phyloP scores from a whole-genome alignment of 1,140 invertebrate species.

The Polypedilum pembai region DNA sequence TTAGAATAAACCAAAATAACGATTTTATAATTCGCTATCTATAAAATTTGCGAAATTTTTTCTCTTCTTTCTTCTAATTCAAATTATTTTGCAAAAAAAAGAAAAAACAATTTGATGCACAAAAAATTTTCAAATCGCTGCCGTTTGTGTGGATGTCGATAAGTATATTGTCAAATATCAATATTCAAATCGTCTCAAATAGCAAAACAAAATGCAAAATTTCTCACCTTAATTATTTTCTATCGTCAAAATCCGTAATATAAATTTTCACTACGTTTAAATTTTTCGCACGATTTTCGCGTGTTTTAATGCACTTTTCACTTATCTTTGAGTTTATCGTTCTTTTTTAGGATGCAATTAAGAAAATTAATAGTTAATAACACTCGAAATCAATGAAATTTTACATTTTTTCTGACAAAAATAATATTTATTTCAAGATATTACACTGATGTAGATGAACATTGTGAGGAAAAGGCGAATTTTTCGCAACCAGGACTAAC shows the following conservation, averaged over 20 bases:
- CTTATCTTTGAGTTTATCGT: neutral
- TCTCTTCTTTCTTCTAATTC: neutral
- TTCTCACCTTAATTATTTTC: conserved; percentile 14
- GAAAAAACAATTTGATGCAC: neutral
- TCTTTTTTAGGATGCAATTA: neutral
- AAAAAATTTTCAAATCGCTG: too few species aligned
- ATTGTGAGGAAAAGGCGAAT: too few species aligned
- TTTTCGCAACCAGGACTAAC: too few species aligned
- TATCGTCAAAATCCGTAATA: conserved; percentile 13
- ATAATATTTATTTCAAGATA: neutral
- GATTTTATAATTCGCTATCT: neutral
- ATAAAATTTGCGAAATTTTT: neutral
- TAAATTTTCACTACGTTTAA: conserved; percentile 4
- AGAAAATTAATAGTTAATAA: conserved; percentile 19
- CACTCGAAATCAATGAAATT: conserved; percentile 1
- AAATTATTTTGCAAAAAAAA: neutral
- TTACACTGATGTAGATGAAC: neutral
- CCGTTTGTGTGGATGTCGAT: neutral
- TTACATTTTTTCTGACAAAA: conserved; percentile 16
- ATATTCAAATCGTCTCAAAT: neutral
- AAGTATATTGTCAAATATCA: neutral
- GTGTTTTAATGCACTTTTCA: neutral
- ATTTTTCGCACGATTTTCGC: neutral
- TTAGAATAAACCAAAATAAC: neutral
- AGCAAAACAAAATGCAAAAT: neutral